Percentiles rank a stretch among this genome's conserved stretches.
Conservation (phyloP, 2,888 invertebrate genomes). For the Troilus luridus region DNA sequence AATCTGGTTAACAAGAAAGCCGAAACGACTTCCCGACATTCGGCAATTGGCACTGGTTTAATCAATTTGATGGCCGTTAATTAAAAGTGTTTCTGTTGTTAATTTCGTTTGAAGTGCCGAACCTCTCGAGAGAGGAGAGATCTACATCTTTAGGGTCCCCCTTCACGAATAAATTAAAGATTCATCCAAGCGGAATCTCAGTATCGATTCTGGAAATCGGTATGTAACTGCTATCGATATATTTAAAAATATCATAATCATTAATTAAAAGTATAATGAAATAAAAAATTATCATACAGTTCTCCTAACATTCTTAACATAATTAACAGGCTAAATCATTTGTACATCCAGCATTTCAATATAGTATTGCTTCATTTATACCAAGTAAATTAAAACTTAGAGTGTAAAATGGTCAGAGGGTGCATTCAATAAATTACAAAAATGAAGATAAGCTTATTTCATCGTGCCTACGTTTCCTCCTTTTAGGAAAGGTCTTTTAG, state of each 20-base stretch:
- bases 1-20: neutral
- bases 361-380: too few relatives aligned
- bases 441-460: too few relatives aligned
- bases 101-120: conserved; percentile 8
- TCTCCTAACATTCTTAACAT: too few relatives aligned
- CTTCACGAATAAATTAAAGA: conserved; percentile 14
- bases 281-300: too few relatives aligned
- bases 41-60: neutral
- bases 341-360: too few relatives aligned
- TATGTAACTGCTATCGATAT: neutral
- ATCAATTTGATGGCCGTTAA: neutral
- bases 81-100: neutral
- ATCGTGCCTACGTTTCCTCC: too few relatives aligned
- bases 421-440: too few relatives aligned
- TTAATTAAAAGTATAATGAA: too few relatives aligned
- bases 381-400: too few relatives aligned
- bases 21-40: neutral
- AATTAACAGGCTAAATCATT: too few relatives aligned
- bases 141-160: neutral
- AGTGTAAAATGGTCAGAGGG: too few relatives aligned
- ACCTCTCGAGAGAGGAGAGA: neutral
- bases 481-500: too few relatives aligned
- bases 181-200: neutral
- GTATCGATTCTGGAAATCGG: neutral
- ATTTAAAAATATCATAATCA: neutral